Base-by-base conservation (phyloP, 2,797 vertebrate species). In the Muscicapa comitata region DNA sequence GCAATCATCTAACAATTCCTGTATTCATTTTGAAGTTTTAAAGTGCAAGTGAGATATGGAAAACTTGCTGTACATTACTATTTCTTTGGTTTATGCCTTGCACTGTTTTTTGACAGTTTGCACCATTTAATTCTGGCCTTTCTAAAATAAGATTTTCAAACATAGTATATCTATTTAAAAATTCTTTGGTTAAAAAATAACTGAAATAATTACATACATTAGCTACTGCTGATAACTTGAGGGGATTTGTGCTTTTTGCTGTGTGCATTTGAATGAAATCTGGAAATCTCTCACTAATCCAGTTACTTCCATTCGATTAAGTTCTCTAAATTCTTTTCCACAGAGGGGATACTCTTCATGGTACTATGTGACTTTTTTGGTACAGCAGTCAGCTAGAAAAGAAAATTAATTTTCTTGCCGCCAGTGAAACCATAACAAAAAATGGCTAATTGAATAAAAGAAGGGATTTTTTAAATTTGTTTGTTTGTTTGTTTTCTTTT, bases 241-340 rank as follows among this genome's bases (percentile, higher is more conserved):
- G 89, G 70, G 37, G 33, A 3, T 88, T 92, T 89, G 45, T 96
- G 23, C 84, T 94, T 83, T 65, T 93, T 95, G 67, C 66, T 94
- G 17, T 59, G 62, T 94, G 62, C 28, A 18, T 94, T 94, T 90
- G 28, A 75, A 91, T 94, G 92, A 95, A 90, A 89, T 85, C 73
- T 95, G 85, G 58, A 91, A 96, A 79, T 88, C n/a, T 53, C 37
- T 94, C 31, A 48, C 26, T 82, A 87, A 95, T 91, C 59, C 73
- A 45, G 61, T 94, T 95, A 86, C 71, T 96, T 97, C 87, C 53
- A 28, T 91, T 92, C 42, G 38, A 78, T 94, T 94, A 84, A 86
- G 70, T 83, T 89, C 94, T 96, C 58, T 73, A 61, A 78, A 70
- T 25, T 81, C 28, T 89, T 92, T 95, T 77, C 25, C 79, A 35